Percentiles rank a stretch among this genome's conserved stretches.
Conservation (phyloP, 2,113 vertebrate species). For the Canis aureus region DNA sequence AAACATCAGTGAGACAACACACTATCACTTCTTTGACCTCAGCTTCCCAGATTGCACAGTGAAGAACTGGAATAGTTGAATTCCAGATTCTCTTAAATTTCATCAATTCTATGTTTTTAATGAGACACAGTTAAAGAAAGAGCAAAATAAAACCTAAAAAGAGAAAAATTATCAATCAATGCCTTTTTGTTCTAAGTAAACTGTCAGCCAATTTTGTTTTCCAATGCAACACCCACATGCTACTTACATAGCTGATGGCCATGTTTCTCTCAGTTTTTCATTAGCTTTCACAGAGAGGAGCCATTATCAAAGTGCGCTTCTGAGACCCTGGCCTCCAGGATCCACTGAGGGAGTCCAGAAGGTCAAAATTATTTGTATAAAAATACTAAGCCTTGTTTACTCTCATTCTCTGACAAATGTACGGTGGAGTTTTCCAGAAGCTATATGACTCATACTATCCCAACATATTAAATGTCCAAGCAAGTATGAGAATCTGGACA, state of each 20-base stretch:
- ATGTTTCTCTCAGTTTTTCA: neutral
- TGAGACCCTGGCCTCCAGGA: neutral
- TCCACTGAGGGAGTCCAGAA: neutral
- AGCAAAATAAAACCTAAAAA: neutral
- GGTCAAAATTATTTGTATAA: neutral
- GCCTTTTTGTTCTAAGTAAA: slow-evolving; percentile 1
- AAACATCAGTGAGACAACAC: neutral
- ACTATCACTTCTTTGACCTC: neutral
- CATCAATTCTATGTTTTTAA: neutral
- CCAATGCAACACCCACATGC: neutral
- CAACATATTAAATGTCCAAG: neutral
- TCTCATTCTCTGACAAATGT: neutral
- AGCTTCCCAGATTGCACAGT: neutral
- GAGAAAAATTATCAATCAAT: neutral
- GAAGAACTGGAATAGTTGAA: neutral
- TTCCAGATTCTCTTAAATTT: slow-evolving; percentile 23
- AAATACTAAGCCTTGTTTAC: neutral
- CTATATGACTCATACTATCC: neutral
- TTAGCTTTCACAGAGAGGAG: neutral
- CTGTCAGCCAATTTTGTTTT: neutral
- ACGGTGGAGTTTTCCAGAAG: neutral
- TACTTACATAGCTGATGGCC: neutral
- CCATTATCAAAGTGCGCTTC: neutral
- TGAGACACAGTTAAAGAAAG: neutral
- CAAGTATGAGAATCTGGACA: neutral